Evolutionary conservation across 2,113 vertebrate species (phyloP).

Genomic region (Pangasianodon gigas): DNA sequence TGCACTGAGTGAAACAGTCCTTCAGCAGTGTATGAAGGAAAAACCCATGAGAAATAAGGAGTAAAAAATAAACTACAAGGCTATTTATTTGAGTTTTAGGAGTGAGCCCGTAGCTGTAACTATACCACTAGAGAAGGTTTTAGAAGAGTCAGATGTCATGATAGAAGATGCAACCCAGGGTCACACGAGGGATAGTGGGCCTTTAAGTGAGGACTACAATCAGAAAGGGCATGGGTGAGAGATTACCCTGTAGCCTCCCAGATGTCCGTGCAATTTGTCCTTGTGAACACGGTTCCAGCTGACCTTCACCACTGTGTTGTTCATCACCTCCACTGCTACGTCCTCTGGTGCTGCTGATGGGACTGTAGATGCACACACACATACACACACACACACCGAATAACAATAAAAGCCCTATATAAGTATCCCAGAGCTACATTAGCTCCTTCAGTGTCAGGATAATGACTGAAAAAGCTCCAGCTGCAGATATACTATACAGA

Average conservation of each 20-base stretch:
- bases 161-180: constrained; percentile 37
- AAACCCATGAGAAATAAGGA: neutral
- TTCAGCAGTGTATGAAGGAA: constrained; percentile 20
- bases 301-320: constrained; percentile 85
- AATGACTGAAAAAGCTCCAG: constrained; percentile 29
- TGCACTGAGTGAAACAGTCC: neutral
- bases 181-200: constrained; percentile 37
- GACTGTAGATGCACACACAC: constrained; percentile 70
- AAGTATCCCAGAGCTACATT: constrained; percentile 30
- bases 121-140: neutral
- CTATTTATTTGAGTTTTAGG: neutral
- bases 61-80: neutral
- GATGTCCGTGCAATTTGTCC: constrained; percentile 89
- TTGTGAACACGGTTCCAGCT: constrained; percentile 85
- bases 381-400: constrained; percentile 33
- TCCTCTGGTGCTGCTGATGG: constrained; percentile 85
- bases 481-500: neutral
- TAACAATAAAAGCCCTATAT: constrained; percentile 34
- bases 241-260: constrained; percentile 93
- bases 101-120: neutral
- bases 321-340: constrained; percentile 80
- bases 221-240: constrained; percentile 59
- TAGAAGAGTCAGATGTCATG: constrained; percentile 29
- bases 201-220: constrained; percentile 66
- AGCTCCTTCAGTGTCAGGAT: constrained; percentile 22